phyloP scores from a whole-genome alignment of 2,888 invertebrate genomes.

The Aplocera efformata region DNA sequence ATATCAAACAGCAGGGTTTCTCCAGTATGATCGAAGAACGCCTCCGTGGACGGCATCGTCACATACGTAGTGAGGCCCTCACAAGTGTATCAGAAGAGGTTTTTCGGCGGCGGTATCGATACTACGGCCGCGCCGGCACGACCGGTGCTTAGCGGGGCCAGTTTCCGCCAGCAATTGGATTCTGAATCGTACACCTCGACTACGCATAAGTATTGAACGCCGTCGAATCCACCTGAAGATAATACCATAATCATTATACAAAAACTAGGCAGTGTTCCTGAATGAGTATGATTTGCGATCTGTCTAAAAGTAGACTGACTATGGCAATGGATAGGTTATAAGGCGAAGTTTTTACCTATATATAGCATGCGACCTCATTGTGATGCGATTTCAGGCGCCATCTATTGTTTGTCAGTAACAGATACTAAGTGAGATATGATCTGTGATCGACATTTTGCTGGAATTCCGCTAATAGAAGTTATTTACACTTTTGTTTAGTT shows the following conservation, averaged over 20 bases:
- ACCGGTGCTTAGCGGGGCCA: slow-evolving; percentile 89
- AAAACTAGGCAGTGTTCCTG: no score
- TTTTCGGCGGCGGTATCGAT: slow-evolving; percentile 75
- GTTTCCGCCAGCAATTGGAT: slow-evolving; percentile 88
- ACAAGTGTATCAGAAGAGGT: slow-evolving; percentile 53
- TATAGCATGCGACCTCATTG: no score
- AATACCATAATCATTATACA: neutral
- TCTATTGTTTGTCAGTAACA: no score
- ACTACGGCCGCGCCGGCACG: slow-evolving; percentile 95
- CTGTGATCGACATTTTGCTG: no score
- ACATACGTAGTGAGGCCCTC: slow-evolving; percentile 39
- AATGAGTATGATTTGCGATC: no score
- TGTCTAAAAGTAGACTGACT: no score
- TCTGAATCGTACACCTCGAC: slow-evolving; percentile 95
- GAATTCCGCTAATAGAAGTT: no score
- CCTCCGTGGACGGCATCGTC: slow-evolving; percentile 13
- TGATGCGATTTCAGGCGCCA: no score
- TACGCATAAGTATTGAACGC: slow-evolving; percentile 90
- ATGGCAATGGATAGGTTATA: no score
- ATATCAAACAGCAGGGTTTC: slow-evolving; percentile 14
- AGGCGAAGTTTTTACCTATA: no score
- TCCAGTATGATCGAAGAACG: slow-evolving; percentile 13
- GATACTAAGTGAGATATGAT: no score
- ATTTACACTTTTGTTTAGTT: no score
- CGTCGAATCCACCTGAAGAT: slow-evolving; percentile 91